Base-by-base conservation (phyloP, 2,797 vertebrate species). In the Prunella strophiata region DNA sequence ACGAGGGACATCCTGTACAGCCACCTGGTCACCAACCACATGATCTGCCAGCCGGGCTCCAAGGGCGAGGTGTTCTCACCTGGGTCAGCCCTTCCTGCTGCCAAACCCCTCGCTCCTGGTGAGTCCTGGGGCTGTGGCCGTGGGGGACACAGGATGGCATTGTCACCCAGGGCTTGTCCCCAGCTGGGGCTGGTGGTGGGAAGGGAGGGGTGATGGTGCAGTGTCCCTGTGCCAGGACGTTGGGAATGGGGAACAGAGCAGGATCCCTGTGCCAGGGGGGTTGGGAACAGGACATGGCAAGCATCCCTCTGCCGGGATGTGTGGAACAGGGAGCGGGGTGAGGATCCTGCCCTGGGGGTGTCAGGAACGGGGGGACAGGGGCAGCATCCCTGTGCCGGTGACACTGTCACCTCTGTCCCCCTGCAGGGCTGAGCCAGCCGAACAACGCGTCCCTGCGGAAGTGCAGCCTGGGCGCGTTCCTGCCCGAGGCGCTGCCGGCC, bases 1-100 rank as follows among this genome's bases (percentile, higher is more conserved):
- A 99, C 99, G 0, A 98, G 99, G 90, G 99, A 99, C 97, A 99
- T 99, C 95, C 98, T 99, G 73, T 99, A 99, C 96, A 99, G 98
- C 96, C 99, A 99, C 96, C 97, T 99, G 91, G 99, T 99, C 91
- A 99, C 99, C 94, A 99, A 98, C 93, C 99, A 99, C 96, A 99
- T 99, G 99, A 98, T 99, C 54, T 99, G 99, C 97, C 99, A 99
- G 98, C 99, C 99, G 0, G 99, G 99, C 65, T 98, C 98, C 85
- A 99, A 98, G 89, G 98, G 98, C 20, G 99, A 99, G 94, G 98
- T 98, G 68, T 99, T 98, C 95, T 98, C 99, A 0, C 98, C 98
- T 0, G 98, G 98, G 3, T 95, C 98, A 4, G 97, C 98, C 21
- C 96, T 98, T n/a, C 98, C 98, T 1, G 95, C 98, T 5, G 97